A percentile compares a stretch with the other conserved stretches of the same genome.
Conservation (phyloP, 2,888 invertebrate genomes). For the Macrosoma leucophasiata region DNA sequence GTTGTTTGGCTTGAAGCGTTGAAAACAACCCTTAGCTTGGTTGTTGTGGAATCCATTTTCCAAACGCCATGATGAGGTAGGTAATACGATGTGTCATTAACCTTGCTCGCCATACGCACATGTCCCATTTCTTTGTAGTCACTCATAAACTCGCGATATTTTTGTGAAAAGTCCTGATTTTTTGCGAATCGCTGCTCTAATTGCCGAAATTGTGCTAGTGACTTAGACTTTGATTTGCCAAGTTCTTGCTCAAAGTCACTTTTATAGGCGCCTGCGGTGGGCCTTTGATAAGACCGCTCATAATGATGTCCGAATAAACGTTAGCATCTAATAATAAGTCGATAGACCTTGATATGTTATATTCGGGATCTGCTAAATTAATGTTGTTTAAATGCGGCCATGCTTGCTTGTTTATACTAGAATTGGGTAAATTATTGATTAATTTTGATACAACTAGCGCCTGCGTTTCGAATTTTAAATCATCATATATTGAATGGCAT, state of each 20-base stretch:
- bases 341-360: slow-evolving; percentile 8
- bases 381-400: slow-evolving; percentile 14
- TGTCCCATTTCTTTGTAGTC: slow-evolving; percentile 16
- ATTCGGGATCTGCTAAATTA: slow-evolving; percentile 10
- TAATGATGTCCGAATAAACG: slow-evolving; percentile 11
- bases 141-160: slow-evolving; percentile 15
- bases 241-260: slow-evolving; percentile 13
- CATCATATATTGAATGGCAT: slow-evolving; percentile 6
- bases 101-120: slow-evolving; percentile 11
- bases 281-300: slow-evolving; percentile 13
- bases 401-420: slow-evolving; percentile 5
- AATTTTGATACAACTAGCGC: slow-evolving; percentile 9
- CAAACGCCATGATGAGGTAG: slow-evolving; percentile 20
- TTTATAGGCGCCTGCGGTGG: slow-evolving; percentile 4
- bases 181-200: slow-evolving; percentile 13
- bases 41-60: slow-evolving; percentile 16
- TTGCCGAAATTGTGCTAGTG: slow-evolving; percentile 17
- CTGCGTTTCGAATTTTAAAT: slow-evolving; percentile 6
- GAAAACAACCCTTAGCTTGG: slow-evolving; percentile 20
- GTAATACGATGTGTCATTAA: slow-evolving; percentile 3
- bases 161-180: slow-evolving; percentile 9
- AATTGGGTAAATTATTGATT: slow-evolving; percentile 12
- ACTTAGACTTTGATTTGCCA: slow-evolving; percentile 13
- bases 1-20: slow-evolving; percentile 19
- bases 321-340: slow-evolving; percentile 11